Evolutionary conservation across 2,888 invertebrate genomes (phyloP).

Genomic region (Drosophila sordidula): DNA sequence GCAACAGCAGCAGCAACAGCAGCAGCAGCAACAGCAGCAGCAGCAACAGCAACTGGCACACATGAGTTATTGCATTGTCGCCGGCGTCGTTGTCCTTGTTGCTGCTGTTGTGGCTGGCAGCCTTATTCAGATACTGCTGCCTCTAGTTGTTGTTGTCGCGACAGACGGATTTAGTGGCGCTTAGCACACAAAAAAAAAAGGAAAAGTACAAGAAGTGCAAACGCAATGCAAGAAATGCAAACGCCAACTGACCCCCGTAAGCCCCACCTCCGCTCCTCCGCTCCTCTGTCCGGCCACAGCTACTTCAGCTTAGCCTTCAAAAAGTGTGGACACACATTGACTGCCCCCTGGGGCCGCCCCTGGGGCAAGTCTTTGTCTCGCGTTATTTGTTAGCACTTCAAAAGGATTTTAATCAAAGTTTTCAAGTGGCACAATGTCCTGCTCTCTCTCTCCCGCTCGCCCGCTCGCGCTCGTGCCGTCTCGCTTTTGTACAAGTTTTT

Average conservation of each 20-base stretch:
- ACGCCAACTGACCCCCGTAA: slow-evolving; percentile 38
- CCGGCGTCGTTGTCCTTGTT: slow-evolving; percentile 35
- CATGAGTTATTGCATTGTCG: slow-evolving; percentile 76
- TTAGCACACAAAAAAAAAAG: slow-evolving; percentile 52
- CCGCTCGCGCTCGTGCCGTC: not conserved
- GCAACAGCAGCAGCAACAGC: slow-evolving; percentile 29
- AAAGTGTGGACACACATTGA: slow-evolving; percentile 69
- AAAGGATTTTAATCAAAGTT: slow-evolving; percentile 79
- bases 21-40: slow-evolving; percentile 28
- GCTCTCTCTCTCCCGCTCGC: slow-evolving; percentile 1
- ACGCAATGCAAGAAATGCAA: slow-evolving; percentile 58
- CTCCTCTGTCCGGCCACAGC: not conserved
- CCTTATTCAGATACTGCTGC: slow-evolving; percentile 38
- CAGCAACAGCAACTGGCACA: slow-evolving; percentile 39
- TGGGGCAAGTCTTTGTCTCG: slow-evolving; percentile 64
- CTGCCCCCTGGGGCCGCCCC: slow-evolving; percentile 16
- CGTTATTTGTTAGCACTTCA: slow-evolving; percentile 78
- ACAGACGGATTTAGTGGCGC: slow-evolving; percentile 73
- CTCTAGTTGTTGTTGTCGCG: slow-evolving; percentile 55
- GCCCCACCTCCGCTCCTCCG: not conserved
- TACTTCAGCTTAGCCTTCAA: slow-evolving; percentile 57
- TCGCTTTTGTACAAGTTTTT: slow-evolving; percentile 45
- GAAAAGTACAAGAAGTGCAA: slow-evolving; percentile 38
- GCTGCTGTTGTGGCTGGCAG: slow-evolving; percentile 43
- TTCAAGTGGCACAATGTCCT: slow-evolving; percentile 67